Evolutionary conservation across 1,140 invertebrate genomes (phyloP), one percentile per base, ranked within the genome.

Genomic region (Berghia stephanieae): DNA sequence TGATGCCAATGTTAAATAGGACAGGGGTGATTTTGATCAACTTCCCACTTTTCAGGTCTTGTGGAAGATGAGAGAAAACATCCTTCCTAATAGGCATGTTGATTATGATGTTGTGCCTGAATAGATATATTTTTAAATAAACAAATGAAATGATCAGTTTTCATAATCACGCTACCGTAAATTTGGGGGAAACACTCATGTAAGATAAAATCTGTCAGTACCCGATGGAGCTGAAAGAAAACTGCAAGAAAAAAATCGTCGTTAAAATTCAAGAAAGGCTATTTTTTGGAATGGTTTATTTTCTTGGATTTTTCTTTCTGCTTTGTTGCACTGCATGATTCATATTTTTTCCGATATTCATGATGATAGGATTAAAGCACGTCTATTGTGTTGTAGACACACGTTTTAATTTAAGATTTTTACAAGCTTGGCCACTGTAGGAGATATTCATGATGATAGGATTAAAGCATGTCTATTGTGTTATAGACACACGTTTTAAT

Each of bases 1-100:
- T 98, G 63, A 99, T 96, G 34, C 96, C 97, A 60, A 99, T 93
- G 88, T 98, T 98, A 85, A 99, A 98, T 84, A 97, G 95, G 0
- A 98, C 94, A 0, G 96, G 95, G 0, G 94, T 95, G 27, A 98
- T 92, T 77, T 93, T 93, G 83, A 98, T 89, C 16, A 78, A 80
- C 27, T 83, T 73, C 27, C 86, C 86, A 69, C 74, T 57, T 78
- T 85, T 83, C 13, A 89, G 34, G n/a, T 83, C 82, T 6, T 49
- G 36, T n/a, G 87, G 87, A 27, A 89, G 79, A 46, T 78, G 80
- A 16, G 80, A 49, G 71, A 84, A 86, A 3, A 71, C 8, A 0
- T 70, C 70, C 16, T 74, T 46, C 8, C 80, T 77, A 16, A 88
- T 16, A 10, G 85, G 86, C 13, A 90, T 74, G 43, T 81, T 72